These are phyloP conservation scores for Oncopodura yosiiana DNA, from an alignment of 1,140 invertebrate genomes.

Conservation along the genomic window DNA sequence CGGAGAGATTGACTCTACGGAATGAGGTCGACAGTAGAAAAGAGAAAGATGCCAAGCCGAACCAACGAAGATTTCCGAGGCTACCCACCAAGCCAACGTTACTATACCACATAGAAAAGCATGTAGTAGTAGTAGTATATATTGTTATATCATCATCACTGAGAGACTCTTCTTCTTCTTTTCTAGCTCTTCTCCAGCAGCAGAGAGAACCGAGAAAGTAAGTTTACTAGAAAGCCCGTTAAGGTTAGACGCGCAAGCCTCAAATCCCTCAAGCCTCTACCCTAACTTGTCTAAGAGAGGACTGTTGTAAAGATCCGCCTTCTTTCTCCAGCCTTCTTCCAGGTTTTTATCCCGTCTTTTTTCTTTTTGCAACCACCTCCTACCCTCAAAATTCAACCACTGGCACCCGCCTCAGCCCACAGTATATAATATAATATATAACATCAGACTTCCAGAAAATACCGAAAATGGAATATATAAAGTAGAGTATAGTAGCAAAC, in stretches of 20 bases:
- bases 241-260: slow-evolving; percentile 28
- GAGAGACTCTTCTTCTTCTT: too few relatives aligned
- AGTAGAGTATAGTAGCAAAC: not conserved
- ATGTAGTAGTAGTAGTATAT: not conserved
- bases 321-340: not conserved
- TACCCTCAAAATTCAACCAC: slow-evolving; percentile 17
- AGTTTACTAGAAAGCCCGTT: not conserved
- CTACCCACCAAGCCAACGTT: too few relatives aligned
- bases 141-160: too few relatives aligned
- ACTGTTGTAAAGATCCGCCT: not conserved
- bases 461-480: slow-evolving; percentile 1
- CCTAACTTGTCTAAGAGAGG: slow-evolving; percentile 7
- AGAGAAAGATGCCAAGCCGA: not conserved
- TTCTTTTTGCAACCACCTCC: not conserved
- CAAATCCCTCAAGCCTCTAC: slow-evolving; percentile 33
- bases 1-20: slow-evolving; percentile 25
- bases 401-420: slow-evolving; percentile 8
- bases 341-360: slow-evolving; percentile 6
- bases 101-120: too few relatives aligned
- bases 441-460: too few relatives aligned
- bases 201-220: not conserved
- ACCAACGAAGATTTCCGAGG: slow-evolving; percentile 32
- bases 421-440: too few relatives aligned
- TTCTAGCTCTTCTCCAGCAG: not conserved
- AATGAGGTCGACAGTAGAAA: slow-evolving; percentile 17